Evolutionary conservation across 2,888 invertebrate species (phyloP).

Genomic region (Troides helena): DNA sequence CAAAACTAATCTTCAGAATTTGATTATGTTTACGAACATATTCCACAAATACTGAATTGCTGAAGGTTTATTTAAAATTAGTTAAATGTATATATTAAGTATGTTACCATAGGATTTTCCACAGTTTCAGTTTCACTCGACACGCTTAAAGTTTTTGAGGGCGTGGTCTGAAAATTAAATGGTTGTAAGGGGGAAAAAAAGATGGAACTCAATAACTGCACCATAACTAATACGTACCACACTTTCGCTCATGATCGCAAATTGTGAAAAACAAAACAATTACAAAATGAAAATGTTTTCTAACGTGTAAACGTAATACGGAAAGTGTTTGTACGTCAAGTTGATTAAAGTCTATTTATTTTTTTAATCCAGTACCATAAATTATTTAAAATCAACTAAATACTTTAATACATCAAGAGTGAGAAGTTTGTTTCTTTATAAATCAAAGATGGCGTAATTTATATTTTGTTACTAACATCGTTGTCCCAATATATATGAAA

Average conservation of each 20-base stretch:
- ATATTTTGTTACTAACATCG: too few relatives aligned
- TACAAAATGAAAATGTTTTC: conserved; percentile 33
- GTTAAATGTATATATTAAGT: neutral
- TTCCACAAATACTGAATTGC: neutral
- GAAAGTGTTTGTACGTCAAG: conserved; percentile 14
- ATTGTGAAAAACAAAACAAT: conserved; percentile 23
- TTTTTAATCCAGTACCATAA: neutral
- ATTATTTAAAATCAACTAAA: neutral
- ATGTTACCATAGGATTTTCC: conserved; percentile 46
- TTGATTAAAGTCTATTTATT: neutral
- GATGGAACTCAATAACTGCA: neutral
- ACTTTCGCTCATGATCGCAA: conserved; percentile 56
- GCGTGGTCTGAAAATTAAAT: conserved; percentile 52
- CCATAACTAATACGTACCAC: conserved; percentile 45
- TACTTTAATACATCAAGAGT: too few relatives aligned
- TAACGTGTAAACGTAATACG: conserved; percentile 14
- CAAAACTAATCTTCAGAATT: neutral
- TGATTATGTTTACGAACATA: neutral
- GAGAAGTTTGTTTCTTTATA: too few relatives aligned
- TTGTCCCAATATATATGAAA: too few relatives aligned
- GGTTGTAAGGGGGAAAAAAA: neutral
- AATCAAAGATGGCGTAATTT: too few relatives aligned
- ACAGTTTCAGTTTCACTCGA: conserved; percentile 49
- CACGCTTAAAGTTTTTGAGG: conserved; percentile 52
- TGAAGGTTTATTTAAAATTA: neutral